Percentiles rank a stretch among this genome's conserved stretches.
Evolutionary conservation across 2,113 vertebrate genomes (phyloP).

Genomic region (Fukomys damarensis): DNA sequence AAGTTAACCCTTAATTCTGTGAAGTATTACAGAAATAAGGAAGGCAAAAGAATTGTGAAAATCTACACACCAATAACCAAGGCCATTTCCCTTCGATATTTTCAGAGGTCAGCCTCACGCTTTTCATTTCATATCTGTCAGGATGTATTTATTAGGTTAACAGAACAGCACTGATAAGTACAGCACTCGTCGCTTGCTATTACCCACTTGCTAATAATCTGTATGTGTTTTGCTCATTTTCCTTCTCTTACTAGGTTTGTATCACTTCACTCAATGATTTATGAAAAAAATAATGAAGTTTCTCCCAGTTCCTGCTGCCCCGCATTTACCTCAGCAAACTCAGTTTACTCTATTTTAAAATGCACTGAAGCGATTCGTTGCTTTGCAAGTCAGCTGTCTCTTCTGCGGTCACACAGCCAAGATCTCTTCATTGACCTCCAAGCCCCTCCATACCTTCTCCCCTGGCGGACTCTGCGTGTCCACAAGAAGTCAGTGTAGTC

Average conservation of each 20-base stretch:
- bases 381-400: background rate
- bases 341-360: background rate
- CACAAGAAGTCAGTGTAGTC: background rate
- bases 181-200: background rate
- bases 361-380: background rate
- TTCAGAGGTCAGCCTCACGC: background rate
- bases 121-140: background rate
- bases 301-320: background rate
- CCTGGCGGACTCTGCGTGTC: background rate
- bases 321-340: background rate
- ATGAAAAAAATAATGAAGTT: background rate
- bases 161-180: background rate
- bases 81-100: background rate
- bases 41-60: background rate
- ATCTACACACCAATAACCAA: background rate
- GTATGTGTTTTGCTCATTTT: background rate
- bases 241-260: background rate
- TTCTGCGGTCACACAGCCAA: background rate
- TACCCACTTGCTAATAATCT: too few relatives aligned
- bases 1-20: background rate
- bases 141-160: background rate
- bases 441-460: background rate
- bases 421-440: background rate
- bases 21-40: background rate
- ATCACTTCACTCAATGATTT: background rate